A percentile compares a stretch with the other conserved stretches of the same genome.
These are phyloP conservation scores for Hippocampus zosterae DNA, from an alignment of 2,113 vertebrate species.

Conservation along the genomic window DNA sequence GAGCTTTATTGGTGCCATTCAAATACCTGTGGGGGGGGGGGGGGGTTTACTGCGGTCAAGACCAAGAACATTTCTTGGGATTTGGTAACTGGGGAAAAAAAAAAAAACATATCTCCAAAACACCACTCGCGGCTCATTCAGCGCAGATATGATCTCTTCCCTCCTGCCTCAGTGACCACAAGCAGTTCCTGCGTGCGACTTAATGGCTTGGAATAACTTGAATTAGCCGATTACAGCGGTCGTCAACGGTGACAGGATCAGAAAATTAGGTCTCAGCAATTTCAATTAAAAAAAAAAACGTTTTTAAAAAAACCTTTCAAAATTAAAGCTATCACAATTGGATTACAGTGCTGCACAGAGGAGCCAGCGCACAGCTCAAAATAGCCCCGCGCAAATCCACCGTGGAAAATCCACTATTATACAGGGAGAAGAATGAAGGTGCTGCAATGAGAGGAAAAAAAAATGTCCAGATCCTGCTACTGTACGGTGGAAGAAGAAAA, in stretches of 20 bases:
- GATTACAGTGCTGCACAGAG: conserved; percentile 57
- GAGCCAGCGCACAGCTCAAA: conserved; percentile 51
- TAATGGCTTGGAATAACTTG: conserved; percentile 64
- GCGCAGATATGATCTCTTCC: conserved; percentile 18
- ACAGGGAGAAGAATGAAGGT: conserved; percentile 64
- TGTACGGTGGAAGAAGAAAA: conserved; percentile 33
- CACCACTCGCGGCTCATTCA: conserved; percentile 6
- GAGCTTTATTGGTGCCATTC: conserved; percentile 38
- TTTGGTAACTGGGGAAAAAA: conserved; percentile 19
- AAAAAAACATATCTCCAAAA: conserved; percentile 18
- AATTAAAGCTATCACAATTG: conserved; percentile 70
- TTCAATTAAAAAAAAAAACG: conserved; percentile 60
- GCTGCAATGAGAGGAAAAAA: conserved; percentile 42
- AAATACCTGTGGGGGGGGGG: conserved; percentile 23
- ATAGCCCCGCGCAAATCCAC: conserved; percentile 66
- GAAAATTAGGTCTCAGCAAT: conserved; percentile 70
- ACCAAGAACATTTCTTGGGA: conserved; percentile 6
- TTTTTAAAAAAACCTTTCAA: conserved; percentile 57
- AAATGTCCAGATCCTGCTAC: conserved; percentile 34
- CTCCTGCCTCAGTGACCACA: conserved; percentile 40
- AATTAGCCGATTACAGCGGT: conserved; percentile 64
- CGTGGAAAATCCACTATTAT: conserved; percentile 67
- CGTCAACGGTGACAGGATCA: conserved; percentile 56
- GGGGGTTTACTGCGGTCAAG: conserved; percentile 12
- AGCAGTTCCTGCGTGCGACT: conserved; percentile 44